Percentiles rank a stretch among this genome's conserved stretches.
phyloP scores from a whole-genome alignment of 2,113 vertebrate genomes.

The Bubalus kerabau region DNA sequence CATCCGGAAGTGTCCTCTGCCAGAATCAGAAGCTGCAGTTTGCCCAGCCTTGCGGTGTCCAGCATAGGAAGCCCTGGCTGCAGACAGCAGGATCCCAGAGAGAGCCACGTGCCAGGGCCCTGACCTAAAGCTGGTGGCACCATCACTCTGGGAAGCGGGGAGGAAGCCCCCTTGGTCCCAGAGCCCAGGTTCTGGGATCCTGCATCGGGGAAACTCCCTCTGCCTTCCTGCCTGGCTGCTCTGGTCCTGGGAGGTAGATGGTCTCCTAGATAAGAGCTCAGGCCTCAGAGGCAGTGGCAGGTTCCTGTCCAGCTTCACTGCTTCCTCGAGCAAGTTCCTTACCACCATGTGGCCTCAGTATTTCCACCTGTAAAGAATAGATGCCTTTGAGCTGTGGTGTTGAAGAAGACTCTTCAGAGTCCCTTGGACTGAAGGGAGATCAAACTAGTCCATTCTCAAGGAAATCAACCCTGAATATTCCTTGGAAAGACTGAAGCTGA shows the following conservation, averaged over 20 bases:
- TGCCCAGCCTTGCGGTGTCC: rapidly evolving
- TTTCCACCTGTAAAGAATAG: background rate
- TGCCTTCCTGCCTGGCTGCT: background rate
- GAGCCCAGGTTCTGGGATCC: background rate
- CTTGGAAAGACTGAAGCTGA: background rate
- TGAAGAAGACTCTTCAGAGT: background rate
- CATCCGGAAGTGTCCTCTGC: background rate
- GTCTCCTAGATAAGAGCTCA: too few species aligned
- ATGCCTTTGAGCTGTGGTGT: background rate
- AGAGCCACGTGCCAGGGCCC: rapidly evolving
- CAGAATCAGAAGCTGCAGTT: background rate
- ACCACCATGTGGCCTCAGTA: background rate
- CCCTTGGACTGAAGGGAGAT: background rate
- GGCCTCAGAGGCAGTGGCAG: background rate
- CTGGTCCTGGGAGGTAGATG: rapidly evolving
- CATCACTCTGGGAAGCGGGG: rapidly evolving
- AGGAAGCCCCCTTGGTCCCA: background rate
- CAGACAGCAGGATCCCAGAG: background rate
- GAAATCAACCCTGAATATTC: background rate
- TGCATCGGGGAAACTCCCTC: rapidly evolving
- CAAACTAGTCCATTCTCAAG: background rate
- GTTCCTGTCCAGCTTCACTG: rapidly evolving
- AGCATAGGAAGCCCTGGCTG: background rate
- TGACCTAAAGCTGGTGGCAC: too few species aligned
- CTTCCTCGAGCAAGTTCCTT: rapidly evolving